Percentiles rank a stretch among this genome's conserved stretches.
Conservation (phyloP, 2,113 vertebrate genomes). For the Sinocyclocheilus maitianheensis region DNA sequence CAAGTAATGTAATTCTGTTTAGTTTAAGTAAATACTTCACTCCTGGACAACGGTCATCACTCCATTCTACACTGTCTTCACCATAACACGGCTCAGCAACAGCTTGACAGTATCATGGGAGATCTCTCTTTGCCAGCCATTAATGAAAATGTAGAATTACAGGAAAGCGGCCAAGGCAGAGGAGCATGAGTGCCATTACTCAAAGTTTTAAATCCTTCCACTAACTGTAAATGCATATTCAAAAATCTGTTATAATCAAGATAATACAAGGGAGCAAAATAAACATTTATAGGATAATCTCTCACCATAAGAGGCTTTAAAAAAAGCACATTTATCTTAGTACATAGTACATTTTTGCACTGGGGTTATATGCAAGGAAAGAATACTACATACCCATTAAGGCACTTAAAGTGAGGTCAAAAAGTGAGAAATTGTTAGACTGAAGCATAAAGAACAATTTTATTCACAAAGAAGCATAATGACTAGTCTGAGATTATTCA, state of each 20-base stretch:
- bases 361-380: not conserved
- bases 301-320: slow-evolving; percentile 55
- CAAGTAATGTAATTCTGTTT: no score
- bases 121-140: slow-evolving; percentile 45
- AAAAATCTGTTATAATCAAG: slow-evolving; percentile 47
- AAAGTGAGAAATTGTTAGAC: not conserved
- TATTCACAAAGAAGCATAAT: not conserved
- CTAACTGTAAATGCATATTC: slow-evolving; percentile 26
- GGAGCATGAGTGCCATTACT: slow-evolving; percentile 30
- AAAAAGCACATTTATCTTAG: slow-evolving; percentile 41
- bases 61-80: not conserved
- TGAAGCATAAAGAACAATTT: not conserved
- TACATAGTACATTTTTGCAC: not conserved
- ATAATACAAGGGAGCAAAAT: slow-evolving; percentile 44
- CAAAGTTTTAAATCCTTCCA: slow-evolving; percentile 50
- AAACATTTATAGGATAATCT: slow-evolving; percentile 54
- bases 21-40: no score
- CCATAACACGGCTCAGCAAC: not conserved
- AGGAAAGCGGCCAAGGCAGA: slow-evolving; percentile 35
- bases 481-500: no score
- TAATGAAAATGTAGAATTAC: slow-evolving; percentile 28
- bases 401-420: not conserved
- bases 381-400: not conserved
- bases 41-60: not conserved
- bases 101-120: slow-evolving; percentile 15